Evolutionary conservation across 1,140 invertebrate species (phyloP), one percentile per base, ranked within the genome.

Genomic region (Danaus plexippus): DNA sequence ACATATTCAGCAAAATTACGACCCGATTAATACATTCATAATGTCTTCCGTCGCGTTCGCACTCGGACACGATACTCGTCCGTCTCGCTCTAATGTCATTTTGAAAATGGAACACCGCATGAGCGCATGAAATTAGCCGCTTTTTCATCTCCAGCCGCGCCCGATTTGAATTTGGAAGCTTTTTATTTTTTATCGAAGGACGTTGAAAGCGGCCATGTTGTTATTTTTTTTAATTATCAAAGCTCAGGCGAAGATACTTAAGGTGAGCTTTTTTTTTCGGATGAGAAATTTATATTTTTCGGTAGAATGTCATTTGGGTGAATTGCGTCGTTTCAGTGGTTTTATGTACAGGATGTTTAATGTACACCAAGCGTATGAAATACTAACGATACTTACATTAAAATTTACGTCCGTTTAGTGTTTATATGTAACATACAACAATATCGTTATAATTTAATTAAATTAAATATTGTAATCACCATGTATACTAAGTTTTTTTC

Each of bases 21-120:
- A 78, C 54, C 62, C 70, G 79, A 85, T 82, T 85, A 85, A 85
- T 79, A 82, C 79, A 82, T 85, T 81, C 77, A 80, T 85, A 76
- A 78, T 67, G 54, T 48, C 11, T 4, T 32, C 47, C 52, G 11
- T 81, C 79, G 43, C 66, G 61, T 48, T 81, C 67, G 47, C 22
- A 66, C 67, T n/a, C 46, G 52, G 22, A n/a, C 1, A 1, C 13
- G 49, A 2, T 13, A 48, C 54, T 49, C 9, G 13, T 41, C 45
- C 44, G 52, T 77, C 70, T 60, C 69, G 32, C 18, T 76, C 69
- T 72, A 65, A 59, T 63, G 70, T 78, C 75, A 74, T 85, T 81
- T 85, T 72, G 69, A 80, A 85, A 82, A 82, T 77, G 71, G 74
- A 84, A 81, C 74, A 69, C 75, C 63, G 80, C 77, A 69, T 75